Evolutionary conservation across 2,797 vertebrate genomes (phyloP), one percentile per base, ranked within the genome.

Genomic region (Dryobates pubescens): DNA sequence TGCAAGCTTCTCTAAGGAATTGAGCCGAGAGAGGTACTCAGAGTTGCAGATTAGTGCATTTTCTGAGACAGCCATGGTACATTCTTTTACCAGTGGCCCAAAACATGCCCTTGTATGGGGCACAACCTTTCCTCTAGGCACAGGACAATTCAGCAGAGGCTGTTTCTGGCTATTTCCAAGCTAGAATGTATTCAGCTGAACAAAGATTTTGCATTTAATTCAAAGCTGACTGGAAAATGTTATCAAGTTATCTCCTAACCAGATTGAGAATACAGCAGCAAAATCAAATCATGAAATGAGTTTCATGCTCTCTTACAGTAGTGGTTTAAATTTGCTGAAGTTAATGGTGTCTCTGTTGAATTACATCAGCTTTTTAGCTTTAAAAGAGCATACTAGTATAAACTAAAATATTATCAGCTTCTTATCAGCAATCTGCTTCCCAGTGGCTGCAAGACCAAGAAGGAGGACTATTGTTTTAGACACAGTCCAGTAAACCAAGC

Each of bases 161-260:
- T 47, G 74, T 86, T 93, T 88, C 72, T 92, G 84, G 43, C 79
- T 78, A 7, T 75, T 94, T 82, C 59, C 24, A 72, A 94, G 82
- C 80, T 67, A 49, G 17, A 85, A 90, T 59, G 75, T 85, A 86
- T 12, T 92, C 86, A 94, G 73, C 5, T 92, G 82, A 89, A 92
- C 76, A 90, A 93, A 94, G 73, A 93, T 77, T 92, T 92, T 81
- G 86, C 82, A 90, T 94, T 96, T 90, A 90, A 93, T 92, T 95
- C 78, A 67, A 86, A 96, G 72, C 70, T 94, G 90, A 89, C 89
- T 91, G 90, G 83, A 95, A 94, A 94, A 94, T 20, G 26, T 89
- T 95, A 94, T 89, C 54, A 2, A 94, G 86, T 96, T 96, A 94
- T 81, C 85, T 77, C 67, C 75, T 91, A 93, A 87, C 38, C 75